Conservation (phyloP, 1,140 invertebrate genomes). For the Contarinia nasturtii region DNA sequence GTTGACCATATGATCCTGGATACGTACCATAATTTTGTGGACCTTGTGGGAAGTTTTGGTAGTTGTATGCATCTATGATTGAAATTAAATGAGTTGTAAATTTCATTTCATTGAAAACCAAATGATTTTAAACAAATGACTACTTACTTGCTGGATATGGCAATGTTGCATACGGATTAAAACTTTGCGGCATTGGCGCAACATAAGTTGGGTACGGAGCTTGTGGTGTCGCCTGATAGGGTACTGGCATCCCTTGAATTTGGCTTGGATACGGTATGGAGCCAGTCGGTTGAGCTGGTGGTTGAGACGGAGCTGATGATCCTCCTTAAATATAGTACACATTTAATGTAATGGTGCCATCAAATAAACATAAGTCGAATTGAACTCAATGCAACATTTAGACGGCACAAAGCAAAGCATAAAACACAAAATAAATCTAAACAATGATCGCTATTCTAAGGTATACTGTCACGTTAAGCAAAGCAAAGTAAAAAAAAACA, state of each 20-base stretch:
- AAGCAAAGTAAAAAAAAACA: too few relatives aligned
- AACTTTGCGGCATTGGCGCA: slow-evolving; percentile 55
- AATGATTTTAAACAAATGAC: slow-evolving; percentile 6
- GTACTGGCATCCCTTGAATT: slow-evolving; percentile 57
- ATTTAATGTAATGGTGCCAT: neutral
- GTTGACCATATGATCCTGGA: slow-evolving; percentile 21
- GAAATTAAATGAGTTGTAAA: neutral
- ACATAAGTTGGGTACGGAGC: slow-evolving; percentile 51
- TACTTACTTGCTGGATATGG: slow-evolving; percentile 41
- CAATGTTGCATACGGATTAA: slow-evolving; percentile 71
- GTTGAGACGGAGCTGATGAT: slow-evolving; percentile 21
- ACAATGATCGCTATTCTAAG: too few relatives aligned
- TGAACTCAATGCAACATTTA: neutral
- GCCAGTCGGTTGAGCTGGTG: slow-evolving; percentile 19
- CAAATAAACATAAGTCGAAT: neutral
- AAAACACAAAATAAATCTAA: too few relatives aligned
- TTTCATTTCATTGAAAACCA: neutral
- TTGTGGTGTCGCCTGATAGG: slow-evolving; percentile 36
- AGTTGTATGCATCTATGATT: slow-evolving; percentile 24
- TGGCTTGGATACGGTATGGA: slow-evolving; percentile 41
- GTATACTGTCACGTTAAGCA: too few relatives aligned
- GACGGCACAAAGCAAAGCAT: too few relatives aligned
- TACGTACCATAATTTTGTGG: slow-evolving; percentile 21
- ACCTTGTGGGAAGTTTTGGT: slow-evolving; percentile 25
- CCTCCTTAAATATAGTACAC: slow-evolving; percentile 5